Evolutionary conservation across 2,888 invertebrate species (phyloP), one percentile per base, ranked within the genome.

Genomic region (Agrochola lota): DNA sequence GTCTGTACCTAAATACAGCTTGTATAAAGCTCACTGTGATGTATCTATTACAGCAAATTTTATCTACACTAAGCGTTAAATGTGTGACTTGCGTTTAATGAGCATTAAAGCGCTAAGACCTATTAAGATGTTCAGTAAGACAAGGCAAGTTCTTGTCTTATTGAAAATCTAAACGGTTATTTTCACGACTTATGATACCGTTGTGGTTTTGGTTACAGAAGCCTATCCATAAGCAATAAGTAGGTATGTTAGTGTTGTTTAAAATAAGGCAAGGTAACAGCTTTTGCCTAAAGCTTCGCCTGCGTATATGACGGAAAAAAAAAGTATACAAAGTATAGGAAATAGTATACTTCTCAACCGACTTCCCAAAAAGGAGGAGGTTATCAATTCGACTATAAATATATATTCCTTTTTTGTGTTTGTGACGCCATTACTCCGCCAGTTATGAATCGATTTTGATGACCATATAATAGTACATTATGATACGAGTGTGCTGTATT

Each of bases 41-140:
- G 35, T 8, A 23, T 60, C 30, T 30, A 57, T 64, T 57, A 64
- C 17, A 64, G 1, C 15, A 0, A 59, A 60, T 69, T 52, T 60
- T 52, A 77, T 77, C n/a, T 40, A 46, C 46, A 46, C 6, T 69
- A 30, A 11, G 8, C 46, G 8, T 49, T 76, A 26, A 23, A 59
- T 49, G 49, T 17, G 5, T 7, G 68, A 49, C 55, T 55, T 49
- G 43, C 20, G 23, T 70, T 63, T 59, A 64, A 57, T 52, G 23
- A 8, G 40, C 26, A 43, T 20, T 35, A 26, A 64, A 52, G 2
- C 20, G 1, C n/a, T 5, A n/a, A 49, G 67, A 20, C 12, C 59
- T 74, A 60, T 52, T 62, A 71, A 76, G 60, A 71, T 70, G n/a
- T 52, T n/a, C 12, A 52, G 9, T 55, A 23, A 46, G 55, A 76